phyloP scores from a whole-genome alignment of 2,888 invertebrate species.

The Noctua fimbriata region DNA sequence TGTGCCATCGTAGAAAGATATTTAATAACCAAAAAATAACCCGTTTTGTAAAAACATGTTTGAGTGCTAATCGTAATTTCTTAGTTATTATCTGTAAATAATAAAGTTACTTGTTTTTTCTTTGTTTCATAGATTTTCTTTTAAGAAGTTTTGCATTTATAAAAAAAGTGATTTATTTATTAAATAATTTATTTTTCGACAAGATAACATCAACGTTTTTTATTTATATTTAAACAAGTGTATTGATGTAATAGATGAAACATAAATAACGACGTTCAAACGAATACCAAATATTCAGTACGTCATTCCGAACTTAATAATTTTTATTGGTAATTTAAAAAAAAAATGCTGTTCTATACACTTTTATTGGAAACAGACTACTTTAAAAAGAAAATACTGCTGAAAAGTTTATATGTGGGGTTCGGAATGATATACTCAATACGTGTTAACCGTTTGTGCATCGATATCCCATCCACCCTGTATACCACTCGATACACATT shows the following conservation, averaged over 20 bases:
- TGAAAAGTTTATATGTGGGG: no score
- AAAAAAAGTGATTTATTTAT: constrained; percentile 25
- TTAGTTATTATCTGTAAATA: constrained; percentile 34
- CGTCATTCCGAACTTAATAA: no score
- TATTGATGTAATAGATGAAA: background rate
- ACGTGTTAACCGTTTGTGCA: background rate
- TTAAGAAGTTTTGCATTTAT: background rate
- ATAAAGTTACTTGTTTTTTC: constrained; percentile 1
- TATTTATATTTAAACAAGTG: background rate
- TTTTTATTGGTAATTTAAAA: no score
- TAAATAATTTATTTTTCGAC: constrained; percentile 35
- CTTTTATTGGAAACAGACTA: no score
- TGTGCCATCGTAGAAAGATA: constrained; percentile 62
- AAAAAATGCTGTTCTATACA: no score
- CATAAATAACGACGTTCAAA: no score
- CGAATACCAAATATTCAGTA: no score
- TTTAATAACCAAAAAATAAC: constrained; percentile 51
- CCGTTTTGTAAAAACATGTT: constrained; percentile 29
- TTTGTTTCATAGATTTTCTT: background rate
- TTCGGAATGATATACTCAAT: no score
- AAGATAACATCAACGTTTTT: background rate
- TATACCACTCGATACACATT: constrained; percentile 20
- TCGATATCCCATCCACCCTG: background rate
- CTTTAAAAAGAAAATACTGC: no score
- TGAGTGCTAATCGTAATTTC: background rate